Evolutionary conservation across 2,797 vertebrate genomes (phyloP).

Genomic region (Cuculus canorus): DNA sequence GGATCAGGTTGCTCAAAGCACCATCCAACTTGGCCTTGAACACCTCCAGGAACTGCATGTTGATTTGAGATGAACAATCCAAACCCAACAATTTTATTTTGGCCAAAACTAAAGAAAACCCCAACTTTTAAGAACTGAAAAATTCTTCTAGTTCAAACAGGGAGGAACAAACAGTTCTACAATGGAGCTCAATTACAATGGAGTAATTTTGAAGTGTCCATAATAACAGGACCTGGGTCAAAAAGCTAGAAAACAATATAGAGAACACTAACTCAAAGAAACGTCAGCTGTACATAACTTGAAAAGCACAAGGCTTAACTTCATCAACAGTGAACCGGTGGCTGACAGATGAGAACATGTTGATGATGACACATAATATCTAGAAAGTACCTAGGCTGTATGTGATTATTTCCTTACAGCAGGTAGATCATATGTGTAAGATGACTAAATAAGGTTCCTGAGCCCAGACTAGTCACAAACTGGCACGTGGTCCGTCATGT

Average conservation of each 20-base stretch:
- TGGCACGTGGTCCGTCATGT: not conserved
- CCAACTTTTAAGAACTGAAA: not conserved
- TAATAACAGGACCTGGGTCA: not conserved
- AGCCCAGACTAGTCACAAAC: not conserved
- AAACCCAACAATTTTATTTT: not conserved
- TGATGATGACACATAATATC: rapidly evolving
- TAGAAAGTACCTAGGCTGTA: not conserved
- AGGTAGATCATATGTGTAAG: not conserved
- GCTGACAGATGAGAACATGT: not conserved
- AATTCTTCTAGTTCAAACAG: not conserved
- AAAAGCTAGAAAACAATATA: not conserved
- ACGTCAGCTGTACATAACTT: not conserved
- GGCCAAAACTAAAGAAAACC: not conserved
- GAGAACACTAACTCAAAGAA: not conserved
- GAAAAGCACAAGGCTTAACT: not conserved
- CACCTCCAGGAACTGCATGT: not conserved
- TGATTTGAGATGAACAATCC: not conserved
- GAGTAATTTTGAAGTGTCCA: not conserved
- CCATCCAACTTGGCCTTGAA: no score
- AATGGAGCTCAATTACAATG: no score
- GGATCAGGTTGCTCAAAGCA: no score
- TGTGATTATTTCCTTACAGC: not conserved
- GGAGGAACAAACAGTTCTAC: not conserved
- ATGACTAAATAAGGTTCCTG: not conserved
- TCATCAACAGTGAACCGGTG: not conserved